A percentile compares a stretch with the other conserved stretches of the same genome.
Conservation (phyloP, 2,888 invertebrate species). For the Arrhopalites spinosus region DNA sequence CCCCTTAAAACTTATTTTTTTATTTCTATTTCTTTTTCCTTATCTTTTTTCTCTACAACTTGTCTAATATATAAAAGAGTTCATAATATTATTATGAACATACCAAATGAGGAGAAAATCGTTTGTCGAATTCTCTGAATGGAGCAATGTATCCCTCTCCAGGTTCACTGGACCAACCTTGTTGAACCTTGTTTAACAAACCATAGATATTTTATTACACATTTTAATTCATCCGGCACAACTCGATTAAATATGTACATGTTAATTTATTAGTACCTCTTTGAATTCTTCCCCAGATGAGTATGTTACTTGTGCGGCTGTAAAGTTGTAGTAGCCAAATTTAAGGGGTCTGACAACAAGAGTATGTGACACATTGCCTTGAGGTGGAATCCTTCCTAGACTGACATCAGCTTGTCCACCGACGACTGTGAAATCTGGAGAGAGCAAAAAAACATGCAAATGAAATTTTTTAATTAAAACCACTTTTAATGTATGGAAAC, state of each 20-base stretch:
- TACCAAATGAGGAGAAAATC: slow-evolving; percentile 93
- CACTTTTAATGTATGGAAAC: too few species aligned
- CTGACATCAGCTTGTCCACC: slow-evolving; percentile 82
- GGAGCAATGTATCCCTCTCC: slow-evolving; percentile 95
- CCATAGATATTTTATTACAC: slow-evolving; percentile 31
- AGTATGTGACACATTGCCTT: slow-evolving; percentile 90
- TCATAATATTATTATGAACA: slow-evolving; percentile 54
- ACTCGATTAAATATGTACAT: not conserved
- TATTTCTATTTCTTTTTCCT: too few species aligned
- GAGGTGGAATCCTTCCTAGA: slow-evolving; percentile 89
- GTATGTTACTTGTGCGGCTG: slow-evolving; percentile 91
- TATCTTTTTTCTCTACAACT: too few species aligned
- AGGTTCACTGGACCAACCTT: slow-evolving; percentile 75
- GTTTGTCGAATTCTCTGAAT: slow-evolving; percentile 90
- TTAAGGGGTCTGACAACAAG: slow-evolving; percentile 87
- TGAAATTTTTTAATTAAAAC: too few species aligned
- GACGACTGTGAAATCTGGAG: slow-evolving; percentile 82
- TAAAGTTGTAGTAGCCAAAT: slow-evolving; percentile 95
- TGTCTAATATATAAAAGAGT: not conserved
- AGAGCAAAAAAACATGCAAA: too few species aligned
- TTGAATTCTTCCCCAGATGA: slow-evolving; percentile 80
- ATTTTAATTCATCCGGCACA: too few species aligned
- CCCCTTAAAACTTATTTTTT: too few species aligned
- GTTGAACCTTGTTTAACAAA: slow-evolving; percentile 43
- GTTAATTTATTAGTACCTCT: too few species aligned